A percentile compares a stretch with the other conserved stretches of the same genome.
Conservation (phyloP, 2,797 vertebrate species). For the Chelmon rostratus region DNA sequence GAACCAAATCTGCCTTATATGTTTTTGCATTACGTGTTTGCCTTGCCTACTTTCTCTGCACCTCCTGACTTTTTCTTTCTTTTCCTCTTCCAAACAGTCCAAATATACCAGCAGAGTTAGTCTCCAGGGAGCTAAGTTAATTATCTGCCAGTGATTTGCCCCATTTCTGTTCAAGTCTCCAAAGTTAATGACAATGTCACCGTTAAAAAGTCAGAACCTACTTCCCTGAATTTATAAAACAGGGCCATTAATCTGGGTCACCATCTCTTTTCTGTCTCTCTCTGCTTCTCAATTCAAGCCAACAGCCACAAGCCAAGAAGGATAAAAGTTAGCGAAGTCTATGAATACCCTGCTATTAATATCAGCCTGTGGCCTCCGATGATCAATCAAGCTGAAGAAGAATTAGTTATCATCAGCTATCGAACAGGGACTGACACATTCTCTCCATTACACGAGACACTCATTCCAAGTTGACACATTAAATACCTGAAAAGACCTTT, state of each 20-base stretch:
- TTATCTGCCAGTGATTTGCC: conserved; percentile 83
- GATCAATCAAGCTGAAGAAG: conserved; percentile 9
- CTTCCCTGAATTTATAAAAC: conserved; percentile 81
- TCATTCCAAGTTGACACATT: neutral
- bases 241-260: conserved; percentile 84
- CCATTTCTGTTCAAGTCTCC: conserved; percentile 80
- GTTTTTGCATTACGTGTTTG: conserved; percentile 15
- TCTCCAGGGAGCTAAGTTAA: conserved; percentile 80
- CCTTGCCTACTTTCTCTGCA: conserved; percentile 24
- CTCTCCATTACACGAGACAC: no score
- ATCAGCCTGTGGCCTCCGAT: conserved; percentile 4
- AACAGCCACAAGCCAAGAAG: conserved; percentile 27
- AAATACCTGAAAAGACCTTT: neutral
- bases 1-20: neutral
- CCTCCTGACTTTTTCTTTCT: conserved; percentile 26
- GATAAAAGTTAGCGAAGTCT: conserved; percentile 44
- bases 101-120: conserved; percentile 68
- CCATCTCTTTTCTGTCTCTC: conserved; percentile 53
- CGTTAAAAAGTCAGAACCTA: conserved; percentile 76
- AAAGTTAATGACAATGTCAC: conserved; percentile 78
- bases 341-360: conserved; percentile 48
- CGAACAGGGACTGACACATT: no score
- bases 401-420: neutral
- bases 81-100: conserved; percentile 45
- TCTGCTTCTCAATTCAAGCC: conserved; percentile 37